A percentile compares a stretch with the other conserved stretches of the same genome.
Evolutionary conservation across 2,888 invertebrate species (phyloP).

Genomic region (Philereme vetulata): DNA sequence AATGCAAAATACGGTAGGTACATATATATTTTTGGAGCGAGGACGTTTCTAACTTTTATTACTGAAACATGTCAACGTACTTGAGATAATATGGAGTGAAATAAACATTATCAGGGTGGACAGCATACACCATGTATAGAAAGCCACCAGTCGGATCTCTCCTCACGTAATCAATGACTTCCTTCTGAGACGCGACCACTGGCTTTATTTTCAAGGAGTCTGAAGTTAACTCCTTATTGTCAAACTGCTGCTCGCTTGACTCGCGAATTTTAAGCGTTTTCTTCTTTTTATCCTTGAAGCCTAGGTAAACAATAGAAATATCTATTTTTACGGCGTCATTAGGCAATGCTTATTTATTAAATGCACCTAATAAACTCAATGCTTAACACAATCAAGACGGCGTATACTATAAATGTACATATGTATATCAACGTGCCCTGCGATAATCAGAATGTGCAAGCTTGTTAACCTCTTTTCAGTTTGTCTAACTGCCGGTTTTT

Average conservation of each 20-base stretch:
- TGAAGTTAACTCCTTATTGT: constrained; percentile 38
- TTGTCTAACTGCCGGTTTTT: too few species aligned
- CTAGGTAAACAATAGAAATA: constrained; percentile 4
- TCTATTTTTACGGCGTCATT: neutral
- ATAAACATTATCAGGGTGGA: constrained; percentile 87
- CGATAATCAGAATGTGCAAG: too few species aligned
- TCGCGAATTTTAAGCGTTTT: constrained; percentile 54
- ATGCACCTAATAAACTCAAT: neutral
- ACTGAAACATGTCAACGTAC: constrained; percentile 67
- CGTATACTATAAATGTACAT: too few species aligned
- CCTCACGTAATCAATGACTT: constrained; percentile 79
- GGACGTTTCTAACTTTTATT: too few species aligned
- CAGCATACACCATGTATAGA: constrained; percentile 90
- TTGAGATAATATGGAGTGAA: constrained; percentile 90
- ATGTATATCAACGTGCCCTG: too few species aligned
- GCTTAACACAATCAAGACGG: too few species aligned
- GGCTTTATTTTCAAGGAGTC: constrained; percentile 75
- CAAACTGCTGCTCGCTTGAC: constrained; percentile 30
- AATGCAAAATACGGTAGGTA: too few species aligned
- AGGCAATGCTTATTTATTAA: neutral
- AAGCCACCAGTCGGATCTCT: constrained; percentile 85
- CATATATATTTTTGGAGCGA: too few species aligned
- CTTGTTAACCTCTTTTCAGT: too few species aligned
- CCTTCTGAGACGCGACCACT: constrained; percentile 69
- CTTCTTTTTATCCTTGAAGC: constrained; percentile 54